Conservation (phyloP, 2,888 invertebrate genomes). For the Endomychus coccineus region DNA sequence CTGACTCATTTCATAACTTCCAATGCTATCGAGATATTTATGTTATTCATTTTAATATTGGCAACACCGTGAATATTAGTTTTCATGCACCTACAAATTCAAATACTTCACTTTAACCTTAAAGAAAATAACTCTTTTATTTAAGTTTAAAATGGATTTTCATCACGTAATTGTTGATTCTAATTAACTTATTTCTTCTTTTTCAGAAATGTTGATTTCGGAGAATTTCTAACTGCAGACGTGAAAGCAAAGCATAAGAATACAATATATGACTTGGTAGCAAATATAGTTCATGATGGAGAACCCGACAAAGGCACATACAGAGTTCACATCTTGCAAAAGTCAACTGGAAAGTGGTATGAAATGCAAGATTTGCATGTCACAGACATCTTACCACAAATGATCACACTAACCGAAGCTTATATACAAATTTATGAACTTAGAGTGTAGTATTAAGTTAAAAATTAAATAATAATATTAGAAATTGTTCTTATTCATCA, state of each 20-base stretch:
- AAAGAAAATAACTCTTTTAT: conserved; percentile 11
- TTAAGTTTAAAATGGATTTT: too few relatives aligned
- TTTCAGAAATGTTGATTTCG: conserved; percentile 91
- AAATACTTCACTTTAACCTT: too few relatives aligned
- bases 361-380: conserved; percentile 95
- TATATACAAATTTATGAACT: conserved; percentile 87
- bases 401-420: conserved; percentile 98
- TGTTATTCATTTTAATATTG: too few relatives aligned
- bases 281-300: conserved; percentile 98
- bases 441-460: too few relatives aligned
- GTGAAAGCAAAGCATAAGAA: conserved; percentile 67
- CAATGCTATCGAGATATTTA: too few relatives aligned
- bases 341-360: conserved; percentile 76
- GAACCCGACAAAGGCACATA: conserved; percentile 93
- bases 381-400: conserved; percentile 95
- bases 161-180: too few relatives aligned
- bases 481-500: too few relatives aligned
- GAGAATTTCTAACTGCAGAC: conserved; percentile 85
- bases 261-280: conserved; percentile 94
- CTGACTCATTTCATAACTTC: too few relatives aligned
- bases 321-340: conserved; percentile 87
- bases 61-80: too few relatives aligned
- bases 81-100: too few relatives aligned
- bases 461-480: too few relatives aligned
- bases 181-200: too few relatives aligned